phyloP scores from a whole-genome alignment of 2,888 invertebrate genomes.

The Slavum lentiscoides region DNA sequence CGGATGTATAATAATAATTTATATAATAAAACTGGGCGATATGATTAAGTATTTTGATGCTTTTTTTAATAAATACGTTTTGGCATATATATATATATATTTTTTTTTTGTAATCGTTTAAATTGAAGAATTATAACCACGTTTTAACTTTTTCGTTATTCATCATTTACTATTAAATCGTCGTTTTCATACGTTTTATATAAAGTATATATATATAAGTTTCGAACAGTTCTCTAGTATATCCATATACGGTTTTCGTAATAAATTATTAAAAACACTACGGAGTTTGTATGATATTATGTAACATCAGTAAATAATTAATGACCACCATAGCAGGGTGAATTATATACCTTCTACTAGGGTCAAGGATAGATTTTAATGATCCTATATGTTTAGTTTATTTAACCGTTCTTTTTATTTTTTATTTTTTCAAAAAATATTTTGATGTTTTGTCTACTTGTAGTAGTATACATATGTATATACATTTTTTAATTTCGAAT shows the following conservation, averaged over 20 bases:
- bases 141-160: too few relatives aligned
- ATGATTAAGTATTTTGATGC: too few relatives aligned
- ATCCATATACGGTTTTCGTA: not conserved
- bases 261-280: not conserved
- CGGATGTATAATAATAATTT: too few relatives aligned
- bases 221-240: not conserved
- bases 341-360: not conserved
- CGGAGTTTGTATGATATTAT: not conserved
- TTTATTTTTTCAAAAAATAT: not conserved
- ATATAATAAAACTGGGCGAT: too few relatives aligned
- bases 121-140: too few relatives aligned
- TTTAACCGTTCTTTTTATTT: not conserved
- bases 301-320: conserved; percentile 10
- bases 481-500: not conserved
- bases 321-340: not conserved
- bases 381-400: not conserved
- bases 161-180: too few relatives aligned
- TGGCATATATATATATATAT: too few relatives aligned
- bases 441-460: not conserved
- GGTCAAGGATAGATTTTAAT: conserved; percentile 13
- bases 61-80: too few relatives aligned
- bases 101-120: too few relatives aligned
- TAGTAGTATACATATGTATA: not conserved
- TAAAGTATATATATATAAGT: not conserved
- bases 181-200: not conserved